Evolutionary conservation across 2,797 vertebrate genomes (phyloP), one percentile per base, ranked within the genome.

Genomic region (Chaunax sp.): DNA sequence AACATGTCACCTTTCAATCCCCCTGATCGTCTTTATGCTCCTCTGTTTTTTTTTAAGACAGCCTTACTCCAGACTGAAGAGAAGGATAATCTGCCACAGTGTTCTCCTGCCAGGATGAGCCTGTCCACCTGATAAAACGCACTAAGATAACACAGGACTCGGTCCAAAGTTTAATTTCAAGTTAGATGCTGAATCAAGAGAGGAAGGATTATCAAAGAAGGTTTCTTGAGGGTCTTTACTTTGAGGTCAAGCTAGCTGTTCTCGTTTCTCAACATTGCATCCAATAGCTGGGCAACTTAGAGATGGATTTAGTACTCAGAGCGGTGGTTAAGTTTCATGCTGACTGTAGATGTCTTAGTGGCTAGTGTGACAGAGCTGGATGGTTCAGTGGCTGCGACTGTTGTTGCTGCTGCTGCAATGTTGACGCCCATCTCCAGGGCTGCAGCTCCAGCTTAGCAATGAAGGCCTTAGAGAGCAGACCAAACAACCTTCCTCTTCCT

Each of bases 401-500:
- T 44, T 61, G 74, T 75, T 71, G 72, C 65, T 55, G 76, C 77
- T 71, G 71, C 66, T 76, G 59, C 75, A 75, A 67, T 75, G 63
- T 41, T 25, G 75, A 72, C 46, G 50, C 73, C 73, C 64, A 44
- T 64, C 77, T 76, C 64, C 30, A 25, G 41, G 74, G 68, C 76
- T 81, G 65, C 64, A 78, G 69, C 69, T 63, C 38, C 12, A 73
- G 64, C 75, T 86, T 40, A 5, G 65, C 44, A 23, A 69, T 81
- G 72, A 80, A 88, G 83, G 77, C 86, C 84, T 89, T 90, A 85
- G 84, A 92, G 88, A 72, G 75, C 61, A 89, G 87, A 92, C 89
- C 87, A 92, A 92, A 92, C 79, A 40, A 54, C 30, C 75, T 46
- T 59, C 65, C 60, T 54, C 45, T 75, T 65, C 28, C 37, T 67